Base-by-base conservation (phyloP, 2,888 invertebrate species). In the Xestia sexstrigata region DNA sequence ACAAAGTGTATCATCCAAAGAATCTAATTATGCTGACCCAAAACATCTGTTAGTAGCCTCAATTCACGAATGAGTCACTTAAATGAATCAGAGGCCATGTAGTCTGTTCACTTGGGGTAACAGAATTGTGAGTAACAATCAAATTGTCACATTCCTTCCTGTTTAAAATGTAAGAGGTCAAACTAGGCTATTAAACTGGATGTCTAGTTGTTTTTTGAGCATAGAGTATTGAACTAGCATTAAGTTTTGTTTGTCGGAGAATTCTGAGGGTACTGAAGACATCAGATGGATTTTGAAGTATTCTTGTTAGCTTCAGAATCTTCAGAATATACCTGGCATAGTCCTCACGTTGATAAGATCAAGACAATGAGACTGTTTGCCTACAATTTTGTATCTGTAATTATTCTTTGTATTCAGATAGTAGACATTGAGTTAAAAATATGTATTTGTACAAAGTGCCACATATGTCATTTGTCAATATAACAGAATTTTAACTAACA, bases 61-160 rank as follows among this genome's bases (percentile, higher is more conserved):
- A 79, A 79, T 67, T 67, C 58, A 62, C 8, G 0, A 84, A 83
- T 83, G 86, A 83, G 35, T 83, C 86, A 83, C 45, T 60, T 26
- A 68, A 82, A 82, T 86, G 77, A 85, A 71, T 83, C 78, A 73
- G 45, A 67, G 66, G 35, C 45, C 58, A 72, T 67, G 35, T 60
- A 30, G 23, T 55, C 42, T 58, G 55, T 85, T 76, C 52, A 82
- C 49, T 52, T 70, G 35, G 63, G 63, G 83, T 82, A 73, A 73
- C 66, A 52, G 67, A 86, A 86, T 58, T 73, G 83, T 82, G 55
- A 82, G 73, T 68, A 77, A 77, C 73, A 71, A n/a, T 68, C n/a
- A 20, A 82, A 77, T 71, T 82, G 60, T 49, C 63, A 63, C 63
- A 72, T 60, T 68, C 45, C 42, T 65, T 52, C 47, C 68, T 66